Evolutionary conservation across 2,113 vertebrate genomes (phyloP).

Genomic region (Mastomys coucha): DNA sequence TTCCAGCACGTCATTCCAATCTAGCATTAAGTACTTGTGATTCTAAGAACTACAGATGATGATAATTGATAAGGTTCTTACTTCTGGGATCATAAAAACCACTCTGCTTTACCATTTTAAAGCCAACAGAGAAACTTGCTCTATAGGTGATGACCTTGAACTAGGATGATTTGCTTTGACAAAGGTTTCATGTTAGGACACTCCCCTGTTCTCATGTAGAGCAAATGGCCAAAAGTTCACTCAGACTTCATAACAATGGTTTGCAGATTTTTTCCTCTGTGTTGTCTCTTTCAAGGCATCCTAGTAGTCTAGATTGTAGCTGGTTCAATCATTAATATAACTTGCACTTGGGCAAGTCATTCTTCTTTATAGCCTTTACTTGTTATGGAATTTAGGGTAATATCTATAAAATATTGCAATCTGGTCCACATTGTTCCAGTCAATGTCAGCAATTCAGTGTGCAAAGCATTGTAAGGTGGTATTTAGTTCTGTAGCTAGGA

Average conservation of each 20-base stretch:
- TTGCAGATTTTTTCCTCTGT: not conserved
- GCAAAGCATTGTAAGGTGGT: not conserved
- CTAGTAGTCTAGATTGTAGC: not conserved
- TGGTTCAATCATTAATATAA: not conserved
- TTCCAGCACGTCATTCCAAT: not conserved
- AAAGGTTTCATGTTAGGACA: not conserved
- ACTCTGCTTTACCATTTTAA: not conserved
- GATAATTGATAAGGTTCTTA: not conserved
- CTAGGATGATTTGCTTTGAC: slow-evolving; percentile 8
- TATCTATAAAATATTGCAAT: not conserved
- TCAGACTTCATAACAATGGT: not conserved
- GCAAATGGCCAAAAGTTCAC: slow-evolving; percentile 14
- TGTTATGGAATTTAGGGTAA: not conserved
- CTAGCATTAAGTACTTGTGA: slow-evolving; percentile 31
- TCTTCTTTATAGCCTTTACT: not conserved
- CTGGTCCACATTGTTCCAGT: not conserved
- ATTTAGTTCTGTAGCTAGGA: not conserved
- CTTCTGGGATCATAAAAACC: not conserved
- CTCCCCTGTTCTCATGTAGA: not conserved
- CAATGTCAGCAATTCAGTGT: not conserved
- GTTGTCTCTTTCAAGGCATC: not conserved
- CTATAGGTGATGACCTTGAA: not conserved
- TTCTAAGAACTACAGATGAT: slow-evolving; percentile 23
- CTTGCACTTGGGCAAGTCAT: not conserved
- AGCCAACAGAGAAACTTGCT: not conserved